Evolutionary conservation across 2,797 vertebrate genomes (phyloP).

Genomic region (Channa striata): DNA sequence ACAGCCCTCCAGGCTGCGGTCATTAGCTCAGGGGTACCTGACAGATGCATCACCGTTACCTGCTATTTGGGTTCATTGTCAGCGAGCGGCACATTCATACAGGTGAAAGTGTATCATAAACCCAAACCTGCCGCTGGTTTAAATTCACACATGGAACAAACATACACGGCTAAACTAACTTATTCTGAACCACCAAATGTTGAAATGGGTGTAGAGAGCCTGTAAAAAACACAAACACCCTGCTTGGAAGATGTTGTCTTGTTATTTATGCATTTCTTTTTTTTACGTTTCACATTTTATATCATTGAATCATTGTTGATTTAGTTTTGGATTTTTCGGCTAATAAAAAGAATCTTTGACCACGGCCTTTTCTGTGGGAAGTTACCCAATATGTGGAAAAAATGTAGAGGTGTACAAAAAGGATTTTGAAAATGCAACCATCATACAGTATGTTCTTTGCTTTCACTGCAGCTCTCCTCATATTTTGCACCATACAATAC

Average conservation of each 20-base stretch:
- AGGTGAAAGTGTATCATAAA: slow-evolving; percentile 28
- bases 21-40: slow-evolving; percentile 59
- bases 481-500: not conserved
- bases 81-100: slow-evolving; percentile 38
- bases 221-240: too few species aligned
- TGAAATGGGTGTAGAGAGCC: too few species aligned
- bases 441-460: not conserved
- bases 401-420: too few species aligned
- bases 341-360: too few species aligned
- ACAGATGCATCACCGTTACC: slow-evolving; percentile 62
- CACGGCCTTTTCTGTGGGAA: too few species aligned
- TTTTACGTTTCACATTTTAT: too few species aligned
- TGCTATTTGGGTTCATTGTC: slow-evolving; percentile 57
- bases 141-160: slow-evolving; percentile 16
- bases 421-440: slow-evolving; percentile 10
- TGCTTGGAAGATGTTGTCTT: too few species aligned
- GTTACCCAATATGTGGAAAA: too few species aligned
- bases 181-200: not conserved
- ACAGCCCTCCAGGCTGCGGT: slow-evolving; percentile 40
- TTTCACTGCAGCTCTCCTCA: slow-evolving; percentile 3
- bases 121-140: slow-evolving; percentile 16
- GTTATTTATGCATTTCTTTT: too few species aligned
- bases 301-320: too few species aligned
- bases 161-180: not conserved
- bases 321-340: too few species aligned